Evolutionary conservation across 2,113 vertebrate genomes (phyloP), one percentile per base, ranked within the genome.

Genomic region (Chauna torquata): DNA sequence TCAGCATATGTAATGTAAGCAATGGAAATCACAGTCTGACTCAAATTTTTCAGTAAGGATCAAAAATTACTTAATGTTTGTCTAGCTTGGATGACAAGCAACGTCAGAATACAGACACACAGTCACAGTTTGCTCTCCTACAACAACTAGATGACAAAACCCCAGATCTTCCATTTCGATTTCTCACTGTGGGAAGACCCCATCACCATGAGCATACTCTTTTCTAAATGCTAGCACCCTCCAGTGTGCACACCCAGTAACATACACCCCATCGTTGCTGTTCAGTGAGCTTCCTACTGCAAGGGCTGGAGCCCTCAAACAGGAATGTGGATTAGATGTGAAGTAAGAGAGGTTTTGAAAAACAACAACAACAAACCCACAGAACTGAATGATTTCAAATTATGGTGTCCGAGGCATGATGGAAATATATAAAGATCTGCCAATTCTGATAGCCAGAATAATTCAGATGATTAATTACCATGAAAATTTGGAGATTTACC

Each of bases 161-260:
- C 72, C 52, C 47, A n/a, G 54, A 34, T 3, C 57, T 71, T 34
- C 87, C 77, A 50, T 42, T 75, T 57, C 24, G 0, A 8, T 68
- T 45, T 27, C 38, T 58, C 57, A 0, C 4, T 13, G 52, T 6
- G 10, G 23, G 36, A 69, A 66, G 52, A 83, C 61, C 76, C 88
- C 87, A 9, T 4, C 59, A 52, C 77, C 5, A 44, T 2, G 9
- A 38, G n/a, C 8, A 42, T 4, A 42, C 36, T 76, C 90, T 92
- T 16, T 68, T 94, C 95, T 95, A 97, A 96, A 92, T 94, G 4
- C 78, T 45, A 94, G 92, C 92, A 95, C 95, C 95, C 94, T 95
- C 96, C 94, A 91, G 92, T 47, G 95, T 91, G 95, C 72, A 52
- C 90, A 79, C 65, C 86, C 94, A 79, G 92, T 1, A 95, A 90